phyloP scores from a whole-genome alignment of 2,113 vertebrate genomes.

The Callopanchax toddi region DNA sequence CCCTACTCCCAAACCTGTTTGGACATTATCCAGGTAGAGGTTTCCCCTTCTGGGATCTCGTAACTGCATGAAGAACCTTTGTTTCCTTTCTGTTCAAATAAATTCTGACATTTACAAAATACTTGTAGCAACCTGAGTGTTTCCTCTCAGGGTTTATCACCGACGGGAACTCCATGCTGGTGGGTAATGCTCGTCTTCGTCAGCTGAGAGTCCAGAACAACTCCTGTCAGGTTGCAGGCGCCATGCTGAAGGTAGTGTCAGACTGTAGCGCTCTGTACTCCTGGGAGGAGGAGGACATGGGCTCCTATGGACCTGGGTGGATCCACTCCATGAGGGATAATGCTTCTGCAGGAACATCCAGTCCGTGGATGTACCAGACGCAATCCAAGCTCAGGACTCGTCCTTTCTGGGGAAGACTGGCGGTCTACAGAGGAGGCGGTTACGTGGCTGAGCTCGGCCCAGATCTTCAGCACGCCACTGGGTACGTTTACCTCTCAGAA shows the following conservation, averaged over 20 bases:
- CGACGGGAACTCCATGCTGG: slow-evolving; percentile 90
- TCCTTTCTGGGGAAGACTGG: slow-evolving; percentile 82
- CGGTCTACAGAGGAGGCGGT: slow-evolving; percentile 87
- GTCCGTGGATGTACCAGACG: slow-evolving; percentile 86
- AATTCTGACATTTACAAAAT: too few species aligned
- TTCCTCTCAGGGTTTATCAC: slow-evolving; percentile 88
- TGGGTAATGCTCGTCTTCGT: slow-evolving; percentile 87
- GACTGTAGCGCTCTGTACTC: slow-evolving; percentile 84
- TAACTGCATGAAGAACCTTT: too few species aligned
- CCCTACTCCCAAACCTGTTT: slow-evolving; percentile 85
- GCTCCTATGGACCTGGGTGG: slow-evolving; percentile 85
- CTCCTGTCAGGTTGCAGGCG: slow-evolving; percentile 74
- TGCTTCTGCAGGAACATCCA: slow-evolving; percentile 42
- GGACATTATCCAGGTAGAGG: slow-evolving; percentile 84
- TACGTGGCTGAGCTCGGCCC: slow-evolving; percentile 85
- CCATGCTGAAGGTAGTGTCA: slow-evolving; percentile 55
- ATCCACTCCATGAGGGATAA: slow-evolving; percentile 57
- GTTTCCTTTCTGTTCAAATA: too few species aligned
- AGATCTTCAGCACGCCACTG: slow-evolving; percentile 76
- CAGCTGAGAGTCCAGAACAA: slow-evolving; percentile 85
- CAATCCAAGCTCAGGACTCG: slow-evolving; percentile 77
- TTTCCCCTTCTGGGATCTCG: too few species aligned
- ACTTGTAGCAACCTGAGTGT: too few species aligned
- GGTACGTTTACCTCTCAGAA: slow-evolving; percentile 68
- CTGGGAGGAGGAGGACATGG: slow-evolving; percentile 84